Base-by-base conservation (phyloP, 2,797 vertebrate genomes). In the Forpus xanthops region DNA sequence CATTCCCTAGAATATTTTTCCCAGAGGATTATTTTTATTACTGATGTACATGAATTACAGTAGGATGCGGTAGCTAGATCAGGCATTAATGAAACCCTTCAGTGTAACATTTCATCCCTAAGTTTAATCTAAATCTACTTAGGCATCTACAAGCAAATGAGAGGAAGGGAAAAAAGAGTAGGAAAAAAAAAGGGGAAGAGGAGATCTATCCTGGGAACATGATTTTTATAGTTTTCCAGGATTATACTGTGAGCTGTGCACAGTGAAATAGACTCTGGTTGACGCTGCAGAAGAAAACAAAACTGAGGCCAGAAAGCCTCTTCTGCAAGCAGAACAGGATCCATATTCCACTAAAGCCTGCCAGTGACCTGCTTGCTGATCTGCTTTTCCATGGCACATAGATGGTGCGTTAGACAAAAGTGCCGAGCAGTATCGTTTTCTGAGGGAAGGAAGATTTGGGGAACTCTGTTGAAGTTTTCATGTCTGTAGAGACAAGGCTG, bases 11-110 rank as follows among this genome's bases (percentile, higher is more conserved):
- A 87, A 24, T 93, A 88, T 96, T 90, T 60, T 64, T 85, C 94
- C 89, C 76, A 27, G 85, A 92, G 73, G 94, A 93, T 94, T 95
- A 89, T 95, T 96, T 96, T 97, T 96, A 96, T 96, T 96, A 94
- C 80, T 0, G 5, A 70, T 81, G 47, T 92, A 78, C 58, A 41
- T 89, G 89, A 96, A 89, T 94, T 93, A 92, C 73, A 52, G 91
- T 91, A 70, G 89, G 82, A 93, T 84, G 89, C 42, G 24, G 82
- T 55, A 89, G 85, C 83, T 91, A 53, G 64, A 93, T 90, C 75
- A 92, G 80, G 85, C 76, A 84, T 89, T 91, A 94, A 94, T 88
- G 68, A 53, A 94, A 85, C 50, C 53, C 87, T 86, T 95, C 71
- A 64, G 60, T 82, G 91, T 75, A 87, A 93, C 49, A 52, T 93